These are phyloP conservation scores for Phlogophora meticulosa DNA, from an alignment of 2,888 invertebrate species.

Conservation along the genomic window DNA sequence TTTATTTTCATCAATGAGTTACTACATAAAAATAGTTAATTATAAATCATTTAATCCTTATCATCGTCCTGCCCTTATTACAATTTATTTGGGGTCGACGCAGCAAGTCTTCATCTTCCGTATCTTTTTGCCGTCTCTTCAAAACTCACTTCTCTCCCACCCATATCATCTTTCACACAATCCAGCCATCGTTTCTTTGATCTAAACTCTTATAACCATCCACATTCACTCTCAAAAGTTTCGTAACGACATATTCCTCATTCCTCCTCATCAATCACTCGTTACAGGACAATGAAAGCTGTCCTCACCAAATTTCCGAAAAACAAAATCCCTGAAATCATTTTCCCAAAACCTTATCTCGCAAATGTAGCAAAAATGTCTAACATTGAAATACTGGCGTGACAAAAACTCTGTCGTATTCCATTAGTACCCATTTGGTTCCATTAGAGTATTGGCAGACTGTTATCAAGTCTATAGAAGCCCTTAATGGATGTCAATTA, in stretches of 20 bases:
- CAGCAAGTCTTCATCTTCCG: too few species aligned
- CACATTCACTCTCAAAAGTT: too few species aligned
- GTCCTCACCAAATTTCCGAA: background rate
- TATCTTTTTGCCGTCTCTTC: too few species aligned
- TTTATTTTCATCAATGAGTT: background rate
- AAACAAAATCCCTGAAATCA: background rate
- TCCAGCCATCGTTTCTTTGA: too few species aligned
- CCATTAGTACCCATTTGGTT: slow-evolving; percentile 34
- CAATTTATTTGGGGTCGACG: too few species aligned
- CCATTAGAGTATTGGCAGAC: slow-evolving; percentile 53
- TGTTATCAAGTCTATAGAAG: slow-evolving; percentile 19
- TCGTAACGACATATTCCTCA: too few species aligned
- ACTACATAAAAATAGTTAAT: background rate
- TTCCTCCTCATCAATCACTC: too few species aligned
- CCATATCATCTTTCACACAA: too few species aligned
- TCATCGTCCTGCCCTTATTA: too few species aligned
- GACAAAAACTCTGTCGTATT: slow-evolving; percentile 23
- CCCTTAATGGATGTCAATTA: slow-evolving; percentile 44
- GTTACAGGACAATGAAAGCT: too few species aligned
- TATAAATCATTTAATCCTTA: slow-evolving; percentile 1
- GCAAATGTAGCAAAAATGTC: slow-evolving; percentile 3
- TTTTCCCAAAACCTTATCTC: slow-evolving; percentile 25
- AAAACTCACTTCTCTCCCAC: too few species aligned
- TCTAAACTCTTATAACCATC: too few species aligned
- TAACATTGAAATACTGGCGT: slow-evolving; percentile 10